These are phyloP conservation scores for Polia nebulosa DNA, from an alignment of 2,888 invertebrate genomes.

Conservation along the genomic window DNA sequence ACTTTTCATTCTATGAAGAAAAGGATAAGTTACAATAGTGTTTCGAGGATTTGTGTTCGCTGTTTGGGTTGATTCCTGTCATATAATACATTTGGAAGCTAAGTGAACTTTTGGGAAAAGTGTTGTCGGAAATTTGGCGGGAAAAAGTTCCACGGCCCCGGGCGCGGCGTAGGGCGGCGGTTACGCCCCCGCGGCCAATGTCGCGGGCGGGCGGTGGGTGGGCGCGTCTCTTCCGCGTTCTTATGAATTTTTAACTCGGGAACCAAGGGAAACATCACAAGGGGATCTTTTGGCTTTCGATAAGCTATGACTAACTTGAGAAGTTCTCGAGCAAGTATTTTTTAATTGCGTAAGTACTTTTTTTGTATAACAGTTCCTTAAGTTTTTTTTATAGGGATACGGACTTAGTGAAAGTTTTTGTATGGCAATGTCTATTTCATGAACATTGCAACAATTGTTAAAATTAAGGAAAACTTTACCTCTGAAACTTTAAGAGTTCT, in stretches of 20 bases:
- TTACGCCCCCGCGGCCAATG: conserved; percentile 87
- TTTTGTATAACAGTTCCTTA: not conserved
- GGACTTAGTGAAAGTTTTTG: not conserved
- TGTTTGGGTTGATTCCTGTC: not conserved
- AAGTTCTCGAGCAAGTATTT: conserved; percentile 16
- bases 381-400: not conserved
- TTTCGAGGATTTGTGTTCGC: not conserved
- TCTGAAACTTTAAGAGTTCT: not conserved
- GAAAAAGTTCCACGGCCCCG: conserved; percentile 78
- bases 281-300: conserved; percentile 43
- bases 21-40: not conserved
- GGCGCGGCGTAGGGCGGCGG: conserved; percentile 88
- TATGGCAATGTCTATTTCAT: not conserved
- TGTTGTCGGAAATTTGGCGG: conserved; percentile 72
- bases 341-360: conserved; percentile 4
- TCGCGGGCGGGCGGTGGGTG: conserved; percentile 90
- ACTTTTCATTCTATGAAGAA: conserved; percentile 1
- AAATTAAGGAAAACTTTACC: not conserved
- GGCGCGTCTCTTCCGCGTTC: conserved; percentile 82
- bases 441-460: too few species aligned
- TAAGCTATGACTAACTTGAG: conserved; percentile 40
- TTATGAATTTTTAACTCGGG: conserved; percentile 75
- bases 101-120: conserved; percentile 4
- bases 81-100: not conserved
- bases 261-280: conserved; percentile 56